These are phyloP conservation scores for Drosophila suzukii DNA, from an alignment of 1,140 invertebrate genomes.

Conservation along the genomic window DNA sequence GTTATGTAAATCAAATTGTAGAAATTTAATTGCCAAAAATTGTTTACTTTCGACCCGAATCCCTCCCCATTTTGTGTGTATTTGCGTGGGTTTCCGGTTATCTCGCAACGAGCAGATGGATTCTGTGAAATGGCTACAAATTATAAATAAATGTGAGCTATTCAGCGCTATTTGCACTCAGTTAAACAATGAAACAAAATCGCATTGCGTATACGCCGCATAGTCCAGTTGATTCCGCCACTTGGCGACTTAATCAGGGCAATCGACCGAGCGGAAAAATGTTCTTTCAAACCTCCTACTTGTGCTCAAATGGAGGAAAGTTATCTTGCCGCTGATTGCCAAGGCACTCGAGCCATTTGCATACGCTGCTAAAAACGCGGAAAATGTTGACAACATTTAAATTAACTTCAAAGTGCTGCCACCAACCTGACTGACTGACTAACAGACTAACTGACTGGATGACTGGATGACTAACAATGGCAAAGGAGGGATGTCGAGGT, in stretches of 20 bases:
- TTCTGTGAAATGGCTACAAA: slow-evolving; percentile 43
- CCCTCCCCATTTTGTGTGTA: background rate
- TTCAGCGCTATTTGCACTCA: slow-evolving; percentile 48
- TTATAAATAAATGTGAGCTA: slow-evolving; percentile 52
- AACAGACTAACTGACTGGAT: slow-evolving; percentile 19
- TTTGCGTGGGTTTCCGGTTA: slow-evolving; percentile 6
- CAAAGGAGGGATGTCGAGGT: slow-evolving; percentile 16
- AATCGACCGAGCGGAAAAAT: slow-evolving; percentile 41
- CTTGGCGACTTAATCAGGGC: slow-evolving; percentile 39
- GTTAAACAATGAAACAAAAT: slow-evolving; percentile 65
- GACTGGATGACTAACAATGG: slow-evolving; percentile 16
- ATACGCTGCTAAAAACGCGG: slow-evolving; percentile 70
- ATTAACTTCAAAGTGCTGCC: slow-evolving; percentile 82
- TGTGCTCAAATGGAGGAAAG: slow-evolving; percentile 18
- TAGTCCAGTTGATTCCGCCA: slow-evolving; percentile 4
- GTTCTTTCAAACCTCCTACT: slow-evolving; percentile 30
- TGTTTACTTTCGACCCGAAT: slow-evolving; percentile 61
- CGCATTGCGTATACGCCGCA: slow-evolving; percentile 68
- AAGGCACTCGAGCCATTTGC: slow-evolving; percentile 72
- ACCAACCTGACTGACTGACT: slow-evolving; percentile 48
- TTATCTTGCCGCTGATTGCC: slow-evolving; percentile 54
- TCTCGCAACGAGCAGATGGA: slow-evolving; percentile 20
- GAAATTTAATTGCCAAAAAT: slow-evolving; percentile 75
- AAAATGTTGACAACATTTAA: slow-evolving; percentile 82
- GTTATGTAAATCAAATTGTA: slow-evolving; percentile 70